Percentiles rank a stretch among this genome's conserved stretches.
Conservation (phyloP, 2,888 invertebrate genomes). For the Phyto melanocephala region DNA sequence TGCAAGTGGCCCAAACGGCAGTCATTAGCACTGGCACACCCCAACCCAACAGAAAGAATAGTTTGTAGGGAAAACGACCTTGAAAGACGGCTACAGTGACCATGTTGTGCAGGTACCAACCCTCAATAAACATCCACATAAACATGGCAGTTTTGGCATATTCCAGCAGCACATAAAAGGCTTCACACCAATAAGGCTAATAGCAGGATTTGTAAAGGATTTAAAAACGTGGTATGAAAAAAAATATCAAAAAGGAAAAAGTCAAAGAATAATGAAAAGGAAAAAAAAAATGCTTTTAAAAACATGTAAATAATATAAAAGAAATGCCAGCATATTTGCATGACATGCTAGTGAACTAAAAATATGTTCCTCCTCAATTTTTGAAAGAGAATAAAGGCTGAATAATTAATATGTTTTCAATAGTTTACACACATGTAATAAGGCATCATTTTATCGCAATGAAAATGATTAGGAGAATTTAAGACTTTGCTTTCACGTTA, state of each 20-base stretch:
- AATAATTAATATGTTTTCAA: too few species aligned
- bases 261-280: not conserved
- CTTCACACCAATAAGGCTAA: constrained; percentile 90
- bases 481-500: too few species aligned
- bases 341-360: too few species aligned
- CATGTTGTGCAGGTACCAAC: constrained; percentile 91
- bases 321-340: too few species aligned
- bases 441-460: too few species aligned
- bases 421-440: too few species aligned
- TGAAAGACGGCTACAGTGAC: constrained; percentile 87
- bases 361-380: too few species aligned
- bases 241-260: not conserved
- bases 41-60: constrained; percentile 87
- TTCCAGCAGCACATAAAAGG: constrained; percentile 88
- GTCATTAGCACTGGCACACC: constrained; percentile 85
- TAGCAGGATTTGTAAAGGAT: not conserved
- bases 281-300: not conserved
- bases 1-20: constrained; percentile 84
- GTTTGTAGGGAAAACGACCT: constrained; percentile 80
- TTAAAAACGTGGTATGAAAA: too few species aligned
- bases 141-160: constrained; percentile 94
- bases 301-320: too few species aligned
- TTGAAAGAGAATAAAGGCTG: too few species aligned
- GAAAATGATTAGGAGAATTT: too few species aligned
- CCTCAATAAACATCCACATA: constrained; percentile 98